Evolutionary conservation across 2,113 vertebrate genomes (phyloP).

Genomic region (Xenus cinereus): DNA sequence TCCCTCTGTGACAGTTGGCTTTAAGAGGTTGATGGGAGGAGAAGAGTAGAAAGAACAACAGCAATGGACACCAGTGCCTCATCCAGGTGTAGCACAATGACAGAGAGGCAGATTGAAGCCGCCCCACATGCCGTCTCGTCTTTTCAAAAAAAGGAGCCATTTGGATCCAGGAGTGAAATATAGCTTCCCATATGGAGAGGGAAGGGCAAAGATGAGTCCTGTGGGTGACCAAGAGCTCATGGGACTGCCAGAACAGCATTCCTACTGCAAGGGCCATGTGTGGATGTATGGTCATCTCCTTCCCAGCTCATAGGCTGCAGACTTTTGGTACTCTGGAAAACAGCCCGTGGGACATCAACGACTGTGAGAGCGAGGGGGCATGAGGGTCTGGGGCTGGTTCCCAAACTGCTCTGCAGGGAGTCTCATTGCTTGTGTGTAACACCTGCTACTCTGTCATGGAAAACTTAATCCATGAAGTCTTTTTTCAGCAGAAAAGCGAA

Average conservation of each 20-base stretch:
- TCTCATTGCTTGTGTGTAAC: neutral
- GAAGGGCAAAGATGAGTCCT: neutral
- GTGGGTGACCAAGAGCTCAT: neutral
- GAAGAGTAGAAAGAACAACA: neutral
- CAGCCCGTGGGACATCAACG: rapidly evolving
- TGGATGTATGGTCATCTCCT: neutral
- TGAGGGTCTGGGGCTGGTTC: rapidly evolving
- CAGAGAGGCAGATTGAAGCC: neutral
- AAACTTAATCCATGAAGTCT: neutral
- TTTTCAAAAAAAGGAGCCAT: neutral
- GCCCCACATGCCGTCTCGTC: neutral
- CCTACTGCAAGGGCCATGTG: neutral
- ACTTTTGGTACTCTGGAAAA: neutral
- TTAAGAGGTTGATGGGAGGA: neutral
- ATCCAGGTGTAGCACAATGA: neutral
- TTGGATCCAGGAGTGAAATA: neutral
- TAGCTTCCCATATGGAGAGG: neutral
- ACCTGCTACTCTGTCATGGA: neutral
- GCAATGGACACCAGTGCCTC: neutral
- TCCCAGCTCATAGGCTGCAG: neutral
- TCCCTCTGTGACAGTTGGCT: rapidly evolving
- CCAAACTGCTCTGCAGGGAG: neutral
- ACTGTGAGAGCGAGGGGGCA: rapidly evolving
- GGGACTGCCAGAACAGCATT: neutral
- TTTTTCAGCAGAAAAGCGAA: neutral